Conservation (phyloP, 2,888 invertebrate genomes). For the Thalpophila matura region DNA sequence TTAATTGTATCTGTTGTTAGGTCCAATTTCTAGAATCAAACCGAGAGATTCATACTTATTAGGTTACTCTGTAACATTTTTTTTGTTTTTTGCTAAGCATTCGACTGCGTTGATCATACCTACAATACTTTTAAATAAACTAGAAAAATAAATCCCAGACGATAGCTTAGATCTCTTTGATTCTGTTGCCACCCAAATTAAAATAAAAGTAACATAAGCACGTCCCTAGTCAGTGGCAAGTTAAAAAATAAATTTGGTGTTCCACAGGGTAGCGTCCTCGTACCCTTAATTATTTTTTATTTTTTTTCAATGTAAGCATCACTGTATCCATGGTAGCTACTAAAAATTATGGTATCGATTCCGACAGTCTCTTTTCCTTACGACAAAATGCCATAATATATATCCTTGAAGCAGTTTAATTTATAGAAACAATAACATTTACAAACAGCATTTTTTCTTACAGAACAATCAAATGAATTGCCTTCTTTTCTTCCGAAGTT, state of each 20-base stretch:
- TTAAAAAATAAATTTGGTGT: not conserved
- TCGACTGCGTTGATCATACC: slow-evolving; percentile 10
- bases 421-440: not conserved
- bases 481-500: not conserved
- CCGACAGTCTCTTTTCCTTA: not conserved
- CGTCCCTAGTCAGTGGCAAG: not conserved
- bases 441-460: not conserved
- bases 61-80: too few species aligned
- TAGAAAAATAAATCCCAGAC: not conserved
- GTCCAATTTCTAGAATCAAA: not conserved
- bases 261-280: not conserved
- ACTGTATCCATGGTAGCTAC: not conserved
- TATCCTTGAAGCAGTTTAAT: not conserved
- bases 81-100: slow-evolving; percentile 4
- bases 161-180: not conserved
- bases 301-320: not conserved
- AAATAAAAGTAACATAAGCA: not conserved
- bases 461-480: not conserved
- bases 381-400: not conserved
- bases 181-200: not conserved
- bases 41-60: not conserved
- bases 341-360: not conserved
- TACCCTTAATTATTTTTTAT: not conserved
- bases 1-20: not conserved
- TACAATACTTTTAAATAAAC: not conserved